phyloP scores from a whole-genome alignment of 2,888 invertebrate species.

The Eubasilissa splendida region DNA sequence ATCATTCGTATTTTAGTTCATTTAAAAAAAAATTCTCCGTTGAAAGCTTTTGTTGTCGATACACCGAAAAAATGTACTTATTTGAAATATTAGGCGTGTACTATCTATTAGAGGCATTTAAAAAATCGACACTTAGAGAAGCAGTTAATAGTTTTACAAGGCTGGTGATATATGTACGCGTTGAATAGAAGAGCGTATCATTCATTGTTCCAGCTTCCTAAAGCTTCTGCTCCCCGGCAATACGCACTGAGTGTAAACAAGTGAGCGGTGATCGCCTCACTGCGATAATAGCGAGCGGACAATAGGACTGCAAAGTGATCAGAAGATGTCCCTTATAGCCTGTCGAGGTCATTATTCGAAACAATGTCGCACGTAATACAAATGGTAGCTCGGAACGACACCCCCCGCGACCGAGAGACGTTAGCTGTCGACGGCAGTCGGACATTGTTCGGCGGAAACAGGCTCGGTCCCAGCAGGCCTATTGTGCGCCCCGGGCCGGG shows the following conservation, averaged over 20 bases:
- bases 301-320: constrained; percentile 19
- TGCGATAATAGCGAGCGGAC: constrained; percentile 5
- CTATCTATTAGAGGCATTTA: too few relatives aligned
- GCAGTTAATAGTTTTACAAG: constrained; percentile 18
- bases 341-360: constrained; percentile 17
- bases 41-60: too few relatives aligned
- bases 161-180: constrained; percentile 12
- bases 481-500: constrained; percentile 13
- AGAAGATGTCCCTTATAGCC: constrained; percentile 7
- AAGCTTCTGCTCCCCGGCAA: constrained; percentile 16
- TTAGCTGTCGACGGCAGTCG: constrained; percentile 30
- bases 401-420: constrained; percentile 27
- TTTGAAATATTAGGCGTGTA: too few relatives aligned
- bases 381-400: constrained; percentile 29
- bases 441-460: constrained; percentile 23
- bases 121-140: constrained; percentile 8
- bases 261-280: constrained; percentile 8
- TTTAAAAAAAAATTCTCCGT: too few relatives aligned
- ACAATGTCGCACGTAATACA: constrained; percentile 37
- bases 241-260: constrained; percentile 18
- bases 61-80: too few relatives aligned
- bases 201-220: constrained; percentile 16
- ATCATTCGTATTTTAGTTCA: too few relatives aligned
- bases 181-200: neutral
- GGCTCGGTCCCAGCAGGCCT: neutral